A percentile compares a stretch with the other conserved stretches of the same genome.
phyloP scores from a whole-genome alignment of 2,113 vertebrate species.

The Dipodomys spectabilis region DNA sequence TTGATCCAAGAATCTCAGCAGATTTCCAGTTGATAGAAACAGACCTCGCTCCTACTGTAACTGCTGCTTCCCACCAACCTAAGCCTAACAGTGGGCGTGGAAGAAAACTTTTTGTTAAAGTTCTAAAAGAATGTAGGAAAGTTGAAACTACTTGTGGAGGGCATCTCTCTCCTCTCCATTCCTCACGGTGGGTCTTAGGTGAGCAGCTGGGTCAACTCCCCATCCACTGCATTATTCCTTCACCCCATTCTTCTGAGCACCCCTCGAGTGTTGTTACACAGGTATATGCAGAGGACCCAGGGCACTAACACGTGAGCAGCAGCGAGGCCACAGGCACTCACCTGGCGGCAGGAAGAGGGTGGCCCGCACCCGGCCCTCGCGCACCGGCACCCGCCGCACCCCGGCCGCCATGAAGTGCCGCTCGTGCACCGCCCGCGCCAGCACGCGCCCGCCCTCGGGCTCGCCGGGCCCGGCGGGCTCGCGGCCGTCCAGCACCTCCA shows the following conservation, averaged over 20 bases:
- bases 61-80: not conserved
- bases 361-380: conserved; percentile 81
- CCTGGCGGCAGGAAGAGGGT: conserved; percentile 85
- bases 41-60: not conserved
- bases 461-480: not conserved
- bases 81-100: too few species aligned
- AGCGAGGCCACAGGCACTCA: conserved; percentile 20
- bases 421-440: conserved; percentile 70
- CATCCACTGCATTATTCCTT: too few species aligned
- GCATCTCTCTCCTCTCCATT: not conserved
- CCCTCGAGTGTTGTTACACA: not conserved
- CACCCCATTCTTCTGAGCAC: not conserved
- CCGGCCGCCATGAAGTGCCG: conserved; percentile 83
- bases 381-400: conserved; percentile 78
- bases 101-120: not conserved
- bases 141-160: not conserved
- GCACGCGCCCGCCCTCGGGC: conserved; percentile 47
- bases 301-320: not conserved
- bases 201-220: not conserved
- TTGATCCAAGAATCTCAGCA: not conserved
- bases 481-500: too few species aligned
- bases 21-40: not conserved
- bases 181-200: not conserved
- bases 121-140: not conserved
- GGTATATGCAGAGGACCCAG: not conserved